Conservation (phyloP, 64 coral and sea anemone species). For the Pocillopora verrucosa region DNA sequence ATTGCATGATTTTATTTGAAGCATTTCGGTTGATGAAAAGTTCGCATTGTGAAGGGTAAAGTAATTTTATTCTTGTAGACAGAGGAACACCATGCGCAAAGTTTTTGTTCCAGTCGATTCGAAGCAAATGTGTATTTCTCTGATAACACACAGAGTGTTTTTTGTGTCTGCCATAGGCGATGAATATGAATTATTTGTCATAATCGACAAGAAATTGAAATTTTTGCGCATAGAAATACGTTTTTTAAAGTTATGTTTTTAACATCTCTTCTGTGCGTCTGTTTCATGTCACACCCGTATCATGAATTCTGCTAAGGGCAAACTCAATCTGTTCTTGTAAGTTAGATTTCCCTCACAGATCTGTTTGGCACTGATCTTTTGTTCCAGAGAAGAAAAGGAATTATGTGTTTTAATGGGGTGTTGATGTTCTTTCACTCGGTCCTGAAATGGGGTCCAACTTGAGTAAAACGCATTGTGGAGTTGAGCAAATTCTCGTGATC, state of each 20-base stretch:
- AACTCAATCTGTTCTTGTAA: conserved; percentile 18
- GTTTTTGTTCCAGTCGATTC: neutral
- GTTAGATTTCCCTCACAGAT: conserved; percentile 24
- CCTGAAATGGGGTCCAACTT: no score
- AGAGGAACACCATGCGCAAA: conserved; percentile 2
- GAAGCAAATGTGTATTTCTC: neutral
- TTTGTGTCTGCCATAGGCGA: conserved; percentile 46
- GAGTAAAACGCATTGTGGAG: no score
- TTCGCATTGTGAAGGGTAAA: neutral
- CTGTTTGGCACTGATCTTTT: conserved; percentile 24
- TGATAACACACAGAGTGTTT: conserved; percentile 9
- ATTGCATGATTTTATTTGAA: conserved; percentile 33
- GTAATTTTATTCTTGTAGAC: conserved; percentile 3
- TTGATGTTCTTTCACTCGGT: neutral
- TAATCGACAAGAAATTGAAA: neutral
- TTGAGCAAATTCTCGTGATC: neutral
- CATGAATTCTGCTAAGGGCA: neutral
- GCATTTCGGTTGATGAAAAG: neutral
- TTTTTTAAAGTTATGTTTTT: neutral
- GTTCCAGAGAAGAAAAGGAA: conserved; percentile 28
- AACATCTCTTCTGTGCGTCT: neutral
- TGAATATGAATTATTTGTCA: conserved; percentile 52
- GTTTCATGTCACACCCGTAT: neutral
- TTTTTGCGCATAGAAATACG: neutral
- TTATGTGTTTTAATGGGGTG: conserved; percentile 42